Percentiles rank a stretch among this genome's conserved stretches.
Evolutionary conservation across 1,140 invertebrate genomes (phyloP).

Genomic region (Stegodyphus mimosarum): DNA sequence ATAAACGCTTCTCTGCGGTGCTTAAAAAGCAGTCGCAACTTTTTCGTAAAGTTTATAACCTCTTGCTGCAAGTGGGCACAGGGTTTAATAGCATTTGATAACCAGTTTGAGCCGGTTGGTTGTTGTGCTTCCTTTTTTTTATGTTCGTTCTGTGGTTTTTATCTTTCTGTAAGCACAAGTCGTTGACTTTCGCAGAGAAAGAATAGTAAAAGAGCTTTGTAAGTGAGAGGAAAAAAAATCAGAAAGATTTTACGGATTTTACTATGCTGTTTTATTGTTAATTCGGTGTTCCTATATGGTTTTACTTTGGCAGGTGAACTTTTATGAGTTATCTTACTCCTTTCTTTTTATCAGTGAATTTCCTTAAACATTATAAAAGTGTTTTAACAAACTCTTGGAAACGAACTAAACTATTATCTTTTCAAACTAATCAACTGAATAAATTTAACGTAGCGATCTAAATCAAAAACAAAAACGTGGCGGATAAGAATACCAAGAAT

Average conservation of each 20-base stretch:
- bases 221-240: background rate
- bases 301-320: constrained; percentile 11
- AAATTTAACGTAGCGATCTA: no score
- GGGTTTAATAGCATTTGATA: constrained; percentile 56
- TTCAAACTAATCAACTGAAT: no score
- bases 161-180: constrained; percentile 28
- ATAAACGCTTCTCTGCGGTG: constrained; percentile 10
- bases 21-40: constrained; percentile 35
- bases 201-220: background rate
- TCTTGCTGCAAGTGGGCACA: background rate
- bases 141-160: constrained; percentile 6
- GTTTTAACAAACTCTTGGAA: no score
- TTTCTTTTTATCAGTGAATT: no score
- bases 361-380: no score
- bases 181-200: constrained; percentile 3
- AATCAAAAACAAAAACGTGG: no score
- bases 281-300: constrained; percentile 11
- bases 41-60: constrained; percentile 57
- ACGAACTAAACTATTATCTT: no score
- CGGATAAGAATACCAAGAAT: no score
- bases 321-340: no score
- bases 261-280: constrained; percentile 35
- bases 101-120: constrained; percentile 31
- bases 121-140: constrained; percentile 8
- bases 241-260: constrained; percentile 20